Evolutionary conservation across 2,797 vertebrate genomes (phyloP), one percentile per base, ranked within the genome.

Genomic region (Trichosurus vulpecula): DNA sequence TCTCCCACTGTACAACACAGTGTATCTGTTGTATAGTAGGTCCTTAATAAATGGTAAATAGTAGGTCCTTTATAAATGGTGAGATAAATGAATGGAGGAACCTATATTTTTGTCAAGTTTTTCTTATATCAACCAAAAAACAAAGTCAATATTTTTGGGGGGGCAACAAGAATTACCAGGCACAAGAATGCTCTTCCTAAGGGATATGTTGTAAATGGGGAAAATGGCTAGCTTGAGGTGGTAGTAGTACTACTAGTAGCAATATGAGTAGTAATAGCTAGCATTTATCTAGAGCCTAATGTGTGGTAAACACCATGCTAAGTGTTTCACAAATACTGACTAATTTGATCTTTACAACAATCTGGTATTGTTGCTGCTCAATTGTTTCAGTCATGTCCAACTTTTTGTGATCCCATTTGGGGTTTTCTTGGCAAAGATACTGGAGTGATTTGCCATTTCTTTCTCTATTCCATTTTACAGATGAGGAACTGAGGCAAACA

Each of bases 101-200:
- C 19, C n/a, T 25, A 47, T 41, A 41, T 81, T 81, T 41, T 81
- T 41, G 66, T 81, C 16, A 81, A 81, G 16, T 16, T 19, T 81
- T 22, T 81, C n/a, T 81, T 74, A n/a, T 41, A 95, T 22, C 5
- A 95, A n/a, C 10, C 66, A 89, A 96, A 81, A 56, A 91, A 97
- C 16, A 92, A 87, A 53, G 92, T 90, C 27, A 90, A 41, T 61
- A 89, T 91, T 94, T 94, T 19, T 1, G 1, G 10, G 10, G 35
- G 2, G 25, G 29, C n/a, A 41, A 41, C 66, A 35, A 61, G 58
- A 61, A 31, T 13, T 11, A 2, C 30, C 19, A 81, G n/a, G 66
- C 16, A 10, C 16, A 25, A 81, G n/a, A 81, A 41, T 41, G n/a
- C 1, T 2, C 66, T 41, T 74, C 66, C 66, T 41, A 41, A 74